These are phyloP conservation scores for Melanchra persicariae DNA, from an alignment of 2,888 invertebrate species.

Conservation along the genomic window DNA sequence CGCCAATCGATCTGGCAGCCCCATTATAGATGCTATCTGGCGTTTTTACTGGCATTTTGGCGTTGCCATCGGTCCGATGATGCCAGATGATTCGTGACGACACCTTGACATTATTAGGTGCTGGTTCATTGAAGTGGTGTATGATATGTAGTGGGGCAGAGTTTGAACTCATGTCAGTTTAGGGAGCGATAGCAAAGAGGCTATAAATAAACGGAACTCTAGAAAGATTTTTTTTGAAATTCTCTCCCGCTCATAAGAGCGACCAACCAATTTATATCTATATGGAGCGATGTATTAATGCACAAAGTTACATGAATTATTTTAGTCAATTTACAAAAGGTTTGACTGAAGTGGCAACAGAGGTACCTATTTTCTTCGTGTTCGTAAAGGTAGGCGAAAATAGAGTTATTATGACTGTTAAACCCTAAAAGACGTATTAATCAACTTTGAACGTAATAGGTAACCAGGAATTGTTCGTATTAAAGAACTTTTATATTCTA, in stretches of 20 bases:
- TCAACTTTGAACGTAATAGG: background rate
- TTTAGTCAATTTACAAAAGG: background rate
- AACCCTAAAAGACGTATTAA: background rate
- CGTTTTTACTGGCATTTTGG: conserved; percentile 71
- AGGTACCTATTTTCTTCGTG: background rate
- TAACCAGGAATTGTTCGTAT: background rate
- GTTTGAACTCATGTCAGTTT: conserved; percentile 37
- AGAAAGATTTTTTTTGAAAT: no score
- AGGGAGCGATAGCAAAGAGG: background rate
- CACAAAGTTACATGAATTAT: background rate
- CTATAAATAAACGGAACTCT: background rate
- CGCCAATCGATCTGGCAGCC: conserved; percentile 59
- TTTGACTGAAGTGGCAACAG: background rate
- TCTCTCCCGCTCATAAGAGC: no score
- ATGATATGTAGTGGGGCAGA: conserved; percentile 48
- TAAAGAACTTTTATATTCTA: no score
- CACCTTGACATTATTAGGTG: conserved; percentile 77
- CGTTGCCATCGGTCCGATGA: conserved; percentile 71
- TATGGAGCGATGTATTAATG: no score
- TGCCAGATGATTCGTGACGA: conserved; percentile 76
- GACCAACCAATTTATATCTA: no score
- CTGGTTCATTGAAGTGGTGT: conserved; percentile 53
- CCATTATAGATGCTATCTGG: conserved; percentile 56
- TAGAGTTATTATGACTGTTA: background rate
- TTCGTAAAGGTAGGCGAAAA: background rate